phyloP scores from a whole-genome alignment of 2,797 vertebrate genomes.

The Spea hammondii region DNA sequence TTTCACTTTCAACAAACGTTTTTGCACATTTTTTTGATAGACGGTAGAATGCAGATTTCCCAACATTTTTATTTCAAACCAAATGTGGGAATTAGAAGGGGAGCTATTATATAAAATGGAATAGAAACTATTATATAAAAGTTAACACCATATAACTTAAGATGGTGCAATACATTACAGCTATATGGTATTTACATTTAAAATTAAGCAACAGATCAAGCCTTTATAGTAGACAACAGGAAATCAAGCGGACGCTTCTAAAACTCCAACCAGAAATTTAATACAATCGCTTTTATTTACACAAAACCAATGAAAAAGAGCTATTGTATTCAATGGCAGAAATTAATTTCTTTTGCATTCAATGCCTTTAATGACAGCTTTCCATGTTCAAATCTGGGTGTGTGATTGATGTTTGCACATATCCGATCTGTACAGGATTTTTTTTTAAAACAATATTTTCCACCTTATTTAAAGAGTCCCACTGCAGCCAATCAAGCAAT shows the following conservation, averaged over 20 bases:
- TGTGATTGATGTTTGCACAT: constrained; percentile 69
- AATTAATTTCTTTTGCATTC: constrained; percentile 71
- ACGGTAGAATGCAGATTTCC: too few relatives aligned
- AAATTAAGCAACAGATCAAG: background rate
- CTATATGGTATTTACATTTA: constrained; percentile 62
- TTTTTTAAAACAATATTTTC: constrained; percentile 61
- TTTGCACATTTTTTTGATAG: too few relatives aligned
- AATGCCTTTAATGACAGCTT: constrained; percentile 79
- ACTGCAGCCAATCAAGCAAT: constrained; percentile 81
- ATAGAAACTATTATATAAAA: constrained; percentile 10
- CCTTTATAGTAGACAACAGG: constrained; percentile 79
- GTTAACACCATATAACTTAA: constrained; percentile 63
- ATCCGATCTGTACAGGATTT: constrained; percentile 77
- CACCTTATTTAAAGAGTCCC: constrained; percentile 79
- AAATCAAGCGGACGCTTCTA: constrained; percentile 71
- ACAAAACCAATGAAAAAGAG: constrained; percentile 73
- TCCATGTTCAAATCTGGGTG: constrained; percentile 69
- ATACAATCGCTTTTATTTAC: constrained; percentile 73
- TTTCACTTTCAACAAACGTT: too few relatives aligned
- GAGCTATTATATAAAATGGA: too few relatives aligned
- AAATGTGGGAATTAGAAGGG: too few relatives aligned
- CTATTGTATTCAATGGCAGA: constrained; percentile 76
- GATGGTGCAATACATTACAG: constrained; percentile 74
- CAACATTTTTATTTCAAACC: too few relatives aligned
- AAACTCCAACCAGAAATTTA: constrained; percentile 75